Percentiles rank a stretch among this genome's conserved stretches.
phyloP scores from a whole-genome alignment of 2,888 invertebrate species.

The Eristalinus aeneus region DNA sequence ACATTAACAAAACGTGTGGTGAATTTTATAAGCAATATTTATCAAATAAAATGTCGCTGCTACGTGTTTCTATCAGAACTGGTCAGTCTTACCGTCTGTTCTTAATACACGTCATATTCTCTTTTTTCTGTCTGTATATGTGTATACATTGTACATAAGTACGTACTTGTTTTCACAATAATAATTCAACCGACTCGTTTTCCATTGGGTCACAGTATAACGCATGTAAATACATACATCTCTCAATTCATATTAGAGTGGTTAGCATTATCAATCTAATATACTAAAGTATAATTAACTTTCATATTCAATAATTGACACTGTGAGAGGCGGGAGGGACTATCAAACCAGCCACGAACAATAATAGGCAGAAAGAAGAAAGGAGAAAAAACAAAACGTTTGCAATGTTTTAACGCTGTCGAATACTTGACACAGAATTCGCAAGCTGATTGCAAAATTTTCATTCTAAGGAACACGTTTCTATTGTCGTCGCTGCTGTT shows the following conservation, averaged over 20 bases:
- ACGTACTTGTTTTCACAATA: background rate
- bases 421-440: constrained; percentile 65
- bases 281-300: constrained; percentile 67
- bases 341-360: background rate
- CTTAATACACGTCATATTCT: background rate
- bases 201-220: background rate
- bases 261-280: constrained; percentile 49
- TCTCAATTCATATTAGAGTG: background rate
- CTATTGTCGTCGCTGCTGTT: constrained; percentile 23
- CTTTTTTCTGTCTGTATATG: background rate
- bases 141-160: too few species aligned
- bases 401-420: constrained; percentile 35
- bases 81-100: background rate
- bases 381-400: constrained; percentile 25
- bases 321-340: constrained; percentile 10
- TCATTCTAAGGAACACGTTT: constrained; percentile 39
- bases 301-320: constrained; percentile 67
- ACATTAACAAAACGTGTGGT: constrained; percentile 28
- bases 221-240: background rate
- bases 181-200: background rate
- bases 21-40: constrained; percentile 27
- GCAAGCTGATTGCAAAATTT: constrained; percentile 54
- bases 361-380: constrained; percentile 12
- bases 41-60: constrained; percentile 32
- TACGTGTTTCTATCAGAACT: constrained; percentile 49